Base-by-base conservation (phyloP, 2,797 vertebrate species). In the Chloroceryle inda region DNA sequence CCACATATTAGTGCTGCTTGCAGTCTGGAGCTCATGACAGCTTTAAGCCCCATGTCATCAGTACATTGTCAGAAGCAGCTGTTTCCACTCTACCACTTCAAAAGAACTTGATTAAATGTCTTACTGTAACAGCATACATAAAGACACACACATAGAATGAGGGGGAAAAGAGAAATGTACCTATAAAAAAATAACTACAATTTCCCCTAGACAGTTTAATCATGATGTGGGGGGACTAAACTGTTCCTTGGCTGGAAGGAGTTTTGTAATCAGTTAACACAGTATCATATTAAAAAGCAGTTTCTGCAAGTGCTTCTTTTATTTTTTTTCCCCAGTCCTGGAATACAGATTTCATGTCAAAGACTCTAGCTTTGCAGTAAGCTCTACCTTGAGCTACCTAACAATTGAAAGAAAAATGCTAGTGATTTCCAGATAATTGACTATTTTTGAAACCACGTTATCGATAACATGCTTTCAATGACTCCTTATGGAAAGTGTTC, bases 31-130 rank as follows among this genome's bases (percentile, higher is more conserved):
- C 80, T 92, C 92, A 62, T 96, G 95, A 97, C 96, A 96, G 93
- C 89, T 95, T 94, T 96, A 97, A 97, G 72, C 91, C 92, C 71
- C 81, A 17, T 96, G 89, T 97, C 94, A 96, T 96, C 76, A 38
- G 71, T 94, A 94, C 96, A 52, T 92, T 96, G 94, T 97, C 94
- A 93, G 88, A 85, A 96, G 76, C 97, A 98, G 97, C 94, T 98
- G 83, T 96, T 97, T 97, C 96, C 95, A 97, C 97, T 97, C 94
- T 93, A 76, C 78, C 93, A 93, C 95, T 96, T 97, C 96, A 97
- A 96, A 97, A 93, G 87, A 79, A 10, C 95, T 95, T 97, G 93
- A 97, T 97, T 97, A 96, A 97, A 94, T 96, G 92, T 97, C 96
- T 96, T 94, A 91, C 85, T 96, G 85, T 95, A 95, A 96, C 92